Conservation (phyloP, 2,888 invertebrate genomes). For the Meteorus colon region DNA sequence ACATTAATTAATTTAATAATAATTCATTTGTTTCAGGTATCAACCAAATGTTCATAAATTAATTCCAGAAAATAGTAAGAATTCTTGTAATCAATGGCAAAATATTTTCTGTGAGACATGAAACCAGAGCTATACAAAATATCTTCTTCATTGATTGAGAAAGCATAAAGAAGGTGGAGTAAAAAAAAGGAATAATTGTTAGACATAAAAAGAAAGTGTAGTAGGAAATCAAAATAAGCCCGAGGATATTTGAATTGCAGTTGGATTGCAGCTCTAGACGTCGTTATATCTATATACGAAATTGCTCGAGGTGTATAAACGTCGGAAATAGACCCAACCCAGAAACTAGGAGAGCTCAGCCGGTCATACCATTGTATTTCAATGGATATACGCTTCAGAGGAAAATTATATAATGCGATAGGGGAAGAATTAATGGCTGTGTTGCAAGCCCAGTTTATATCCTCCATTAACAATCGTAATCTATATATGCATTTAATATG, state of each 20-base stretch:
- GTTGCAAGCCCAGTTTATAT: neutral
- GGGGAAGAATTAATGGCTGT: constrained; percentile 11
- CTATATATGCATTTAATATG: neutral
- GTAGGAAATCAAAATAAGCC: neutral
- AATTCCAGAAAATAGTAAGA: too few species aligned
- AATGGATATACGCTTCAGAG: constrained; percentile 8
- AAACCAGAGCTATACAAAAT: neutral
- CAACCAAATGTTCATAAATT: too few species aligned
- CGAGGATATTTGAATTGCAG: constrained; percentile 2
- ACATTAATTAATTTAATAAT: neutral
- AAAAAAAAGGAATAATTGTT: neutral
- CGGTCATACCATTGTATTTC: constrained; percentile 11
- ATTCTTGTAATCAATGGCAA: too few species aligned
- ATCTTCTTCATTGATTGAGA: neutral
- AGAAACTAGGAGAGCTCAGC: constrained; percentile 1
- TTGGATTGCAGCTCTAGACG: neutral
- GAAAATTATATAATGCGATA: constrained; percentile 16
- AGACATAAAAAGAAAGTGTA: neutral
- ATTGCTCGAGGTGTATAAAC: neutral
- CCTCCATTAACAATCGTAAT: neutral
- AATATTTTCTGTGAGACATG: neutral
- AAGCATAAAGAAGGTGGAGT: neutral
- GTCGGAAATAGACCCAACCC: constrained; percentile 22
- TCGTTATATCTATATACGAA: neutral
- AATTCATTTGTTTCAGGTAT: neutral